Conservation (phyloP, 2,888 invertebrate genomes). For the Lagria hirta region DNA sequence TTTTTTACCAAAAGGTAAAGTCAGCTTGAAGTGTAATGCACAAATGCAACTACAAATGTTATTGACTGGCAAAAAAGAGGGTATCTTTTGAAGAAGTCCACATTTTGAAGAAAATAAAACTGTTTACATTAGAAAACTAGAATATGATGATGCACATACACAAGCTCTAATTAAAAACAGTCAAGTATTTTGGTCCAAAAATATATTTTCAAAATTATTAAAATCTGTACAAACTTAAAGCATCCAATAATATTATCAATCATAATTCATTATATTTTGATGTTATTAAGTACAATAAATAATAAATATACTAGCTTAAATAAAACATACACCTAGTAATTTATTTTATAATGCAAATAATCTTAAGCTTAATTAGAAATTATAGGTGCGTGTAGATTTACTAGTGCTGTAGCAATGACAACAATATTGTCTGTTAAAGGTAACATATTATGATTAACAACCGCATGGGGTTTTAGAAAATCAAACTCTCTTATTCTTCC, state of each 20-base stretch:
- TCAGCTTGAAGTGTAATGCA: too few relatives aligned
- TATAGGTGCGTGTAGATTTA: conserved; percentile 15
- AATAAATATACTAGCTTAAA: conserved; percentile 2
- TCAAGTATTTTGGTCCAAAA: too few relatives aligned
- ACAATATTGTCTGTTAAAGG: conserved; percentile 14
- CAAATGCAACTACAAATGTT: too few relatives aligned
- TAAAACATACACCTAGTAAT: not conserved
- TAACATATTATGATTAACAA: conserved; percentile 25
- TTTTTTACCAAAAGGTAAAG: too few relatives aligned
- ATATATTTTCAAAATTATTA: not conserved
- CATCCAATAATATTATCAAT: too few relatives aligned
- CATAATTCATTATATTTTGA: not conserved
- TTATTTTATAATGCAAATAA: conserved; percentile 1
- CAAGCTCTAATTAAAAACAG: too few relatives aligned
- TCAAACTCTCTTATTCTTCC: conserved; percentile 29
- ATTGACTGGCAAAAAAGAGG: too few relatives aligned
- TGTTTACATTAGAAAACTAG: too few relatives aligned
- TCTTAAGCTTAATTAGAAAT: conserved; percentile 3
- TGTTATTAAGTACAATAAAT: not conserved
- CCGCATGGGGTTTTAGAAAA: conserved; percentile 25
- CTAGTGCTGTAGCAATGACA: conserved; percentile 17
- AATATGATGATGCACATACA: too few relatives aligned
- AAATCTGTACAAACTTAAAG: not conserved
- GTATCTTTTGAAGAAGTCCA: too few relatives aligned
- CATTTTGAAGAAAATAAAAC: too few relatives aligned